Evolutionary conservation across 2,888 invertebrate genomes (phyloP), one percentile per base, ranked within the genome.

Genomic region (Ashinkailepas kermadecensis): DNA sequence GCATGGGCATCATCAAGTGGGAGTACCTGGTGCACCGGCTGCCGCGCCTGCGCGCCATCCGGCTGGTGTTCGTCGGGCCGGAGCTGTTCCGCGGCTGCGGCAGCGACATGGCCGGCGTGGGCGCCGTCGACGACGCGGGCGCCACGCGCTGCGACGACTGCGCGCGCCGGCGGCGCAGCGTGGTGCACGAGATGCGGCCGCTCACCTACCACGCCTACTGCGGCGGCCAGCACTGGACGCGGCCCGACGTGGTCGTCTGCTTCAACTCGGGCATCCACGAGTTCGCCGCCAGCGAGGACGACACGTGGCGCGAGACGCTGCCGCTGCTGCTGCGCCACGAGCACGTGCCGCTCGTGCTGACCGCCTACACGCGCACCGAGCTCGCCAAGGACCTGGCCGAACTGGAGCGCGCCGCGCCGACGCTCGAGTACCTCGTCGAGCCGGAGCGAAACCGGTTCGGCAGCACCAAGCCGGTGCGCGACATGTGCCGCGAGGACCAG

Each of bases 211-310:
- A 78, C 78, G 78, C 10, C 6, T 78, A 58, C 58, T 78, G 58
- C 78, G 54, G 57, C 58, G 78, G 78, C 4, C 10, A 2, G 78
- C 74, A 82, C 56, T 83, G 62, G 58, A 54, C 58, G 6, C 78
- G 70, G 11, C 83, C 83, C 23, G 81, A 83, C 80, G 78, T 78
- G n/a, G 78, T 83, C n/a, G 64, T 83, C 23, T 81, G 82, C 56
- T 83, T 81, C 79, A 83, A 83, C 74, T 83, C 83, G 81, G 83
- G 83, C 8, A 82, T 83, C 54, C 83, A 83, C 59, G 83, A 83
- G 78, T 81, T 67, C 56, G 79, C 39, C 15, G 82, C 79, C 2
- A 12, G 58, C 23, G 54, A 64, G n/a, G 56, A 56, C 6, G 81
- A 83, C 57, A 81, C 82, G 15, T 81, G 82, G 82, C 81, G 80